phyloP scores from a whole-genome alignment of 2,888 invertebrate genomes.

The Xiphydria camelus region DNA sequence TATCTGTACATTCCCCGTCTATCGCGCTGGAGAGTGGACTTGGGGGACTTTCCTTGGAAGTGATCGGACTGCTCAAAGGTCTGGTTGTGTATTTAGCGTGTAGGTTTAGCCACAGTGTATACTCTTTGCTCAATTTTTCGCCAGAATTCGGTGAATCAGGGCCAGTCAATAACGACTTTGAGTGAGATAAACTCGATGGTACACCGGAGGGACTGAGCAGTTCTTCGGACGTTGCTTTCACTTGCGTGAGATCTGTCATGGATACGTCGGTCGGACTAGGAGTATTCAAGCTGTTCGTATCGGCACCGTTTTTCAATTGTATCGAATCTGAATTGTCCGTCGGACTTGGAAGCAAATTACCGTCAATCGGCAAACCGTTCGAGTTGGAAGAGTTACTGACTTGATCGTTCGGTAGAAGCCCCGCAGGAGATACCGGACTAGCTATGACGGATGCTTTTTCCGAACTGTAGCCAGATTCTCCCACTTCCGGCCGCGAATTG shows the following conservation, averaged over 20 bases:
- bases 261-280: constrained; percentile 31
- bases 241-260: constrained; percentile 28
- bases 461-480: constrained; percentile 73
- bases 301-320: constrained; percentile 6
- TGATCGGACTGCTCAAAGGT: constrained; percentile 41
- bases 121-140: too few species aligned
- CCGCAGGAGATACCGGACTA: constrained; percentile 58
- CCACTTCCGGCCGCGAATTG: constrained; percentile 58
- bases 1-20: constrained; percentile 59
- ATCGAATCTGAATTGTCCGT: constrained; percentile 9
- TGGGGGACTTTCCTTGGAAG: constrained; percentile 63
- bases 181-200: constrained; percentile 20
- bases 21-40: constrained; percentile 61
- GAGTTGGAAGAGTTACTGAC: constrained; percentile 9
- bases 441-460: constrained; percentile 63
- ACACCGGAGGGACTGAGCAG: constrained; percentile 14
- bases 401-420: constrained; percentile 19
- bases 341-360: constrained; percentile 13
- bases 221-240: constrained; percentile 19
- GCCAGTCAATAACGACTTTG: too few species aligned
- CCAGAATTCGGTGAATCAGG: constrained; percentile 34
- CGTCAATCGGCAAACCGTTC: constrained; percentile 12
- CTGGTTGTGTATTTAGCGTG: constrained; percentile 41
- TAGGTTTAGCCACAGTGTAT: too few species aligned
- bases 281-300: constrained; percentile 10